phyloP scores from a whole-genome alignment of 2,797 vertebrate species.

The Enteromius treurensis region DNA sequence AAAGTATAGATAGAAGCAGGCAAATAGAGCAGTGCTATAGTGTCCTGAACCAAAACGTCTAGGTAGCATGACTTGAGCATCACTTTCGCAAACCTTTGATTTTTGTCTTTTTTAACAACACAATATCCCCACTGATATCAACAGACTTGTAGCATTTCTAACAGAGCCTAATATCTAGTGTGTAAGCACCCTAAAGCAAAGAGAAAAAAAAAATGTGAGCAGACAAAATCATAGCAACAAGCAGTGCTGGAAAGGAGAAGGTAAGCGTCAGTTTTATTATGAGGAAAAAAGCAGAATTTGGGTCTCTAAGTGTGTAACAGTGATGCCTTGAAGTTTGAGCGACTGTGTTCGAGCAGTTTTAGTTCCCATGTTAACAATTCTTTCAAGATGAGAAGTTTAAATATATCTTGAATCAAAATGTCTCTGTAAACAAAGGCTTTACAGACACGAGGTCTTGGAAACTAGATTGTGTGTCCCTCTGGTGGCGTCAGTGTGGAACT shows the following conservation, averaged over 20 bases:
- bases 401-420: neutral
- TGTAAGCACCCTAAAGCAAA: constrained; percentile 65
- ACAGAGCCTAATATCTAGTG: constrained; percentile 48
- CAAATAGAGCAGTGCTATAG: neutral
- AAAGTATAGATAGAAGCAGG: neutral
- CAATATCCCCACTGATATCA: neutral
- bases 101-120: neutral
- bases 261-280: constrained; percentile 3
- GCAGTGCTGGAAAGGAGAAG: constrained; percentile 42
- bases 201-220: constrained; percentile 31
- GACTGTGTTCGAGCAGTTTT: neutral
- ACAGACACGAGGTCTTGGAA: constrained; percentile 8
- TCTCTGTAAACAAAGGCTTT: constrained; percentile 7
- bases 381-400: constrained; percentile 4
- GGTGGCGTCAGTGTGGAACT: constrained; percentile 68
- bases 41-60: neutral
- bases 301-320: constrained; percentile 4
- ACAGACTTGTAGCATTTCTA: neutral
- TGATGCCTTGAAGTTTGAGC: neutral
- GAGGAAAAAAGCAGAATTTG: neutral
- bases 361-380: constrained; percentile 15
- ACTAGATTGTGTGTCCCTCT: constrained; percentile 69
- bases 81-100: neutral
- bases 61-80: neutral
- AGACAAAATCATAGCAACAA: constrained; percentile 47